Evolutionary conservation across 2,888 invertebrate species (phyloP), one percentile per base, ranked within the genome.

Genomic region (Caenorhabditis sp.): DNA sequence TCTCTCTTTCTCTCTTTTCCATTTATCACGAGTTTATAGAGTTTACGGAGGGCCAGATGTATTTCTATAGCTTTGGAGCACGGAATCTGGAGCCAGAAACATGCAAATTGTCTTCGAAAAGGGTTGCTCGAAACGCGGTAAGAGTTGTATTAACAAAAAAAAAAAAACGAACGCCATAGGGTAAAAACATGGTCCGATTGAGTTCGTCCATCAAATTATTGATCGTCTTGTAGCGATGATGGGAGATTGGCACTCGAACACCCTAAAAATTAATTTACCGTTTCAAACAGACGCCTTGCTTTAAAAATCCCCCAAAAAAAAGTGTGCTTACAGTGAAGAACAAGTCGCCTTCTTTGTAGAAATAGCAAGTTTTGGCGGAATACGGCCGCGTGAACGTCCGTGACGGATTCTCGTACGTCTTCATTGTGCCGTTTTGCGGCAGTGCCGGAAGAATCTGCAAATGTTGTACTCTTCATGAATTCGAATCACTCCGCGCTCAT

Each of bases 341-440:
- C 8, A 81, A 74, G 56, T 89, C 89, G 22, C 85, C 85, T 30
- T 88, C 88, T 45, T 88, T 89, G 81, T 87, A 89, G 74, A 89
- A 88, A 63, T 85, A 86, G 24, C 89, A 85, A 2, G 86, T 88
- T 74, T 89, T 89, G n/a, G 89, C 89, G 11, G 86, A 84, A 63
- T 86, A 87, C 2, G 88, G 87, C 5, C 87, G 75, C 11, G 79
- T 53, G 76, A 84, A 88, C 7, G 83, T 85, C 2, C 88, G 27
- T 48, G 53, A n/a, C 52, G 61, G 39, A n/a, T 71, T 62, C 11
- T 62, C 66, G 17, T 62, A 74, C 17, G 61, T 66, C 20, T 46
- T 65, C 45, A 66, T 74, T 8, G 32, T 35, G 9, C 73, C 73
- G 32, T 73, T 73, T 46, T 45, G 41, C 11, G 73, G 73, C 24